phyloP scores from a whole-genome alignment of 2,113 vertebrate species.

The Probosciger aterrimus region DNA sequence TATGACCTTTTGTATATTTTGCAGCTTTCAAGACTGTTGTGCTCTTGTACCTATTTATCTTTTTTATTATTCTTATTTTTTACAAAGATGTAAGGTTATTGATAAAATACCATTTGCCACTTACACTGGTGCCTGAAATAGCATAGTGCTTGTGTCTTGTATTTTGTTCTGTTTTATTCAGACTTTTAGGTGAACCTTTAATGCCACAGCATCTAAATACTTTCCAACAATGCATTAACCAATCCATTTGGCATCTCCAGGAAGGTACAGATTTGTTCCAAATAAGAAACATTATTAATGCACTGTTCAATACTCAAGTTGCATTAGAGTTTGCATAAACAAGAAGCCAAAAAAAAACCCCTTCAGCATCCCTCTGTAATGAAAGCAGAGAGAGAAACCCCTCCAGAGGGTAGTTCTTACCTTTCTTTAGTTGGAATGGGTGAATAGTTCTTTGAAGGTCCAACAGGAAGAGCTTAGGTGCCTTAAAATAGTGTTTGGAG shows the following conservation, averaged over 20 bases:
- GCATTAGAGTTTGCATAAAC: not conserved
- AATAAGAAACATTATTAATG: not conserved
- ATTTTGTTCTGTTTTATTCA: not conserved
- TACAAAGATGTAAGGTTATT: not conserved
- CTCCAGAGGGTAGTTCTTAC: not conserved
- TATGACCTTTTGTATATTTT: not conserved
- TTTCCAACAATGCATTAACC: conserved; percentile 19
- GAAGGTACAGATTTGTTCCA: not conserved
- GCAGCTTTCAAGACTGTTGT: not conserved
- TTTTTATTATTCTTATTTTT: not conserved
- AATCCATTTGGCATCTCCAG: not conserved
- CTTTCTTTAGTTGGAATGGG: not conserved
- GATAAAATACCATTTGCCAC: not conserved
- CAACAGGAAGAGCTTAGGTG: not conserved
- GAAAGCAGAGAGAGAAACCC: not conserved
- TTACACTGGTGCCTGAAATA: not conserved
- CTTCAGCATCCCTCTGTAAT: not conserved
- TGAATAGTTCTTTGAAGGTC: not conserved
- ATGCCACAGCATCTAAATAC: not conserved
- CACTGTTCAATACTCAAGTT: not conserved
- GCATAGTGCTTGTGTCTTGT: not conserved
- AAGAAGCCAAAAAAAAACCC: not conserved
- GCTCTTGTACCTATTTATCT: not conserved
- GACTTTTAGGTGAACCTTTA: not conserved
- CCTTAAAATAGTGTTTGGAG: not conserved